A percentile compares a stretch with the other conserved stretches of the same genome.
phyloP scores from a whole-genome alignment of 1,140 invertebrate genomes.

The Micrasema minimum region DNA sequence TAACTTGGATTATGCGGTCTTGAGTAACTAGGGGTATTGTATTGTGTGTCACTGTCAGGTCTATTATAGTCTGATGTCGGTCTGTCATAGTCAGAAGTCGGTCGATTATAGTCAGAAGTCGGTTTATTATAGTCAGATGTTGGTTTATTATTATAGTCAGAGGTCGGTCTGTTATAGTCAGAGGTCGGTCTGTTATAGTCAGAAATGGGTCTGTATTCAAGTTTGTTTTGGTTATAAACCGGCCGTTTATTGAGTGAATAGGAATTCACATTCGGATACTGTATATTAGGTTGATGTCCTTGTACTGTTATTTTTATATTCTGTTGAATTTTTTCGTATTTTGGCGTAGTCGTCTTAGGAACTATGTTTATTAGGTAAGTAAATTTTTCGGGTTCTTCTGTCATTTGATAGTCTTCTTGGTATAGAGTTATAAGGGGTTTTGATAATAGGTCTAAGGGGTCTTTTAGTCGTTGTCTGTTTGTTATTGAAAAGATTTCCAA shows the following conservation, averaged over 20 bases:
- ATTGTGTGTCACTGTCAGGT: neutral
- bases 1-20: slow-evolving; percentile 34
- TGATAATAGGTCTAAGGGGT: slow-evolving; percentile 38
- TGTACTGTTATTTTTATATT: slow-evolving; percentile 51
- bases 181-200: slow-evolving; percentile 18
- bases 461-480: slow-evolving; percentile 33
- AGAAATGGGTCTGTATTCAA: slow-evolving; percentile 46
- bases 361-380: slow-evolving; percentile 53
- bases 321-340: slow-evolving; percentile 43
- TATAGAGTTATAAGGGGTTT: slow-evolving; percentile 42
- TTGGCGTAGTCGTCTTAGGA: slow-evolving; percentile 50
- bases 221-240: slow-evolving; percentile 50
- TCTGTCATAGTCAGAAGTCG: too few relatives aligned
- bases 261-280: slow-evolving; percentile 20
- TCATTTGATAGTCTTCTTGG: slow-evolving; percentile 31
- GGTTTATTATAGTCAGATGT: too few relatives aligned
- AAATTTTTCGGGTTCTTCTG: slow-evolving; percentile 40
- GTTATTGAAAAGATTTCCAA: slow-evolving; percentile 41
- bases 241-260: slow-evolving; percentile 48
- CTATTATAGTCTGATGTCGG: too few relatives aligned
- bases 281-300: slow-evolving; percentile 36
- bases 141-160: too few relatives aligned
- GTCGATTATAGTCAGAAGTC: too few relatives aligned
- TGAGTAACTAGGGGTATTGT: slow-evolving; percentile 7
- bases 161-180: neutral